Base-by-base conservation (phyloP, 2,888 invertebrate species). In the Acanthosepion pharaonis region DNA sequence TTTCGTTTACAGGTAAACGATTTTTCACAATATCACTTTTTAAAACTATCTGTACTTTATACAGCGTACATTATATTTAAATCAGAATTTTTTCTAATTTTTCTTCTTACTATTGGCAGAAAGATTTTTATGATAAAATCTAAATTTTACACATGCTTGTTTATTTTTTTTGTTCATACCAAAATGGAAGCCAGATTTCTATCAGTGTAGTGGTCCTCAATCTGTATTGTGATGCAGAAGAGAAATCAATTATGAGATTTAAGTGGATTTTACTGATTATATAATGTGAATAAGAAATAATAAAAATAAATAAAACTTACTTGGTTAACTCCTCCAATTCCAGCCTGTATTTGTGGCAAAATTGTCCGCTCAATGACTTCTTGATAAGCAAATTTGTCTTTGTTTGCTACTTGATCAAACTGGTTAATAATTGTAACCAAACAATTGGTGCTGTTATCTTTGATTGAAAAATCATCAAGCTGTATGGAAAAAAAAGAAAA, bases 401-500 rank as follows among this genome's bases (percentile, higher is more conserved):
- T 95, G 8, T 94, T 94, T 15, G 95, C 91, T 0, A 92, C 64
- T 8, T 95, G 98, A n/a, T 15, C 53, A 48, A 99, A 97, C 96
- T 98, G 98, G 0, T 98, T 98, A 15, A 98, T 98, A 95, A 99
- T 97, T 95, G 98, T 98, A 96, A 98, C 98, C 94, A 99, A 97
- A 96, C 98, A 98, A 96, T 98, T 98, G 0, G 98, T 98, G 20
- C 99, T 98, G 96, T 98, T 98, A 96, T 99, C 99, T 94, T 98
- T 98, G 95, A 99, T 97, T 0, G 99, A 98, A 96, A 99, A 98
- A 97, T 99, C 99, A 96, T 98, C 98, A 96, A 98, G 98, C 96
- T 98, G 95, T 15, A 96, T 95, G 59, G 33, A 91, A 92, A 33
- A n/a, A 91, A 28, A 91, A 92, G 20, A n/a, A 91, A 28, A 59